These are phyloP conservation scores for Poeciliopsis infans DNA, from an alignment of 2,797 vertebrate genomes.

Conservation along the genomic window DNA sequence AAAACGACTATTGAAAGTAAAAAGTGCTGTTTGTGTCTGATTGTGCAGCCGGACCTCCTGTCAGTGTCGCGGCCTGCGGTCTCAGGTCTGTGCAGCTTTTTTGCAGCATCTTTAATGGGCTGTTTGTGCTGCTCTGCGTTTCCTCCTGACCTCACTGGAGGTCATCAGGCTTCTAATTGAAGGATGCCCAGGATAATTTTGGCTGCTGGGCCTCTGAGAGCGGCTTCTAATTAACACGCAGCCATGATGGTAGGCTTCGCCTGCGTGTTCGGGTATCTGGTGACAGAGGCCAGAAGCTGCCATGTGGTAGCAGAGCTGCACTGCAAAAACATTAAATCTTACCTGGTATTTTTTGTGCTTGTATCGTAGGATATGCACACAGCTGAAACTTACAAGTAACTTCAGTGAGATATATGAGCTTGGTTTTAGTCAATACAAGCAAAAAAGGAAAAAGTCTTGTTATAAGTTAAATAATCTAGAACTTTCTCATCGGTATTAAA, in stretches of 20 bases:
- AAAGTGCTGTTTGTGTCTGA: background rate
- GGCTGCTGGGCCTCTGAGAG: constrained; percentile 49
- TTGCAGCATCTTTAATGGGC: constrained; percentile 49
- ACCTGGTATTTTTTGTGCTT: no score
- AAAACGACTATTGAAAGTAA: no score
- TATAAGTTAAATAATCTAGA: no score
- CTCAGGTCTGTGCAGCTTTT: constrained; percentile 29
- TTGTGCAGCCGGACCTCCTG: constrained; percentile 21
- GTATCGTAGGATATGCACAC: no score
- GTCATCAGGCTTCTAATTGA: constrained; percentile 74
- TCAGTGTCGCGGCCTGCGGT: background rate
- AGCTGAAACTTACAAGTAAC: no score
- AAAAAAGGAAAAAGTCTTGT: no score
- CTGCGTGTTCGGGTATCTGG: constrained; percentile 54
- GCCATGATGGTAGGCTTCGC: constrained; percentile 60
- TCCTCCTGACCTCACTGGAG: constrained; percentile 47
- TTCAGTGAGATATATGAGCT: no score
- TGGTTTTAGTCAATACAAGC: no score
- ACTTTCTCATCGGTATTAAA: no score
- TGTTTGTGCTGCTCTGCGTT: constrained; percentile 37
- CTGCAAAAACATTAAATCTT: no score
- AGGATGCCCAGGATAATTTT: constrained; percentile 70
- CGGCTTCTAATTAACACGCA: constrained; percentile 72
- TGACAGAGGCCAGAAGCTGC: constrained; percentile 53
- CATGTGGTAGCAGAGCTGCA: constrained; percentile 9